Base-by-base conservation (phyloP, 2,888 invertebrate species). In the Drosophila rellima region DNA sequence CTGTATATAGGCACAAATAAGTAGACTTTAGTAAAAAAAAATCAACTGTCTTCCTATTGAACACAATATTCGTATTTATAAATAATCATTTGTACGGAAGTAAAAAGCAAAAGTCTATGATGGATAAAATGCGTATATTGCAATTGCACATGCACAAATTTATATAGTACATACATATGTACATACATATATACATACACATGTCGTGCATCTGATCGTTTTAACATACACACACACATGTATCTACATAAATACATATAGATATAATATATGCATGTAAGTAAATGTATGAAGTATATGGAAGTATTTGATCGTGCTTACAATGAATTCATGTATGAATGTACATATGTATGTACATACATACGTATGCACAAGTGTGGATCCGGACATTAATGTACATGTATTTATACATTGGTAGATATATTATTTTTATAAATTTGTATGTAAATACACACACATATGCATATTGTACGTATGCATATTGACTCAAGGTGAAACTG, bases 401-500 rank as follows among this genome's bases (percentile, higher is more conserved):
- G n/a, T 40, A 33, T 52, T 31, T 47, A 37, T 45, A 35, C 45
- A 47, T 47, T 56, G 20, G 44, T 13, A 56, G 44, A 56, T 56
- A 45, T 56, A 26, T 26, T 26, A 26, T 26, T 7, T 26, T 26
- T 23, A 7, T 26, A 26, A 26, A 56, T 45, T 18, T 26, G 18
- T 48, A 52, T 63, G 42, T 65, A 56, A 45, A 17, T 52, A 52
- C 54, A n/a, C 23, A 48, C 45, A 44, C 45, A 68, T 69, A 59
- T 67, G 40, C 54, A 63, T 37, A 20, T 50, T 47, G 37, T 50
- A 52, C 64, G 51, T 56, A 60, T 70, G 59, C 61, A 74, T 61
- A 59, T 62, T 66, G 57, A 73, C 85, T 84, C 84, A 85, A 88
- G 84, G 88, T 85, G 83, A 85, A 88, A 78, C 86, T 88, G 83